phyloP scores from a whole-genome alignment of 1,140 invertebrate genomes.

The Bombus affinis region DNA sequence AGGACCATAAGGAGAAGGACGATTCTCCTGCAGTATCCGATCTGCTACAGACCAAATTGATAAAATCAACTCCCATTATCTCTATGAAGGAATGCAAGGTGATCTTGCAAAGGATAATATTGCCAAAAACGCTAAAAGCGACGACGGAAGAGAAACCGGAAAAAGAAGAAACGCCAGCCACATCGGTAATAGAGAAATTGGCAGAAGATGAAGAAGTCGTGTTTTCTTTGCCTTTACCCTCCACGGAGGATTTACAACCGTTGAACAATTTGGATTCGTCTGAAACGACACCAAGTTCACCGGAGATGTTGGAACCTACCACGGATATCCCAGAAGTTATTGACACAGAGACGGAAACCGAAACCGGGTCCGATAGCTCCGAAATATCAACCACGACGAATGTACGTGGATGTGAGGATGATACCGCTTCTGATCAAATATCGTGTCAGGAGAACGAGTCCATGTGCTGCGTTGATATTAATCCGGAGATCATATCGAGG shows the following conservation, averaged over 20 bases:
- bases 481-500: conserved; percentile 71
- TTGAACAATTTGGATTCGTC: conserved; percentile 40
- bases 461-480: conserved; percentile 67
- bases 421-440: conserved; percentile 54
- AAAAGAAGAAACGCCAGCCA: conserved; percentile 35
- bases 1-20: not conserved
- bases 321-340: conserved; percentile 14
- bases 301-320: conserved; percentile 26
- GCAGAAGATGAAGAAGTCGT: conserved; percentile 63
- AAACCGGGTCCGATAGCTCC: conserved; percentile 76
- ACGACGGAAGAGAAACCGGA: not conserved
- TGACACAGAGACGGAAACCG: conserved; percentile 72
- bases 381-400: conserved; percentile 69
- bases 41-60: not conserved
- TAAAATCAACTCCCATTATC: not conserved
- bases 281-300: conserved; percentile 40
- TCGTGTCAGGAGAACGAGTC: conserved; percentile 67
- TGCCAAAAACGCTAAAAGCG: not conserved
- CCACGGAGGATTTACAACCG: not conserved
- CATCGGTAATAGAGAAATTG: conserved; percentile 64
- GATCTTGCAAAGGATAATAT: conserved; percentile 49
- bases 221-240: conserved; percentile 13
- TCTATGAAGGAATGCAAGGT: conserved; percentile 44
- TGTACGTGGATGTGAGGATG: conserved; percentile 60
- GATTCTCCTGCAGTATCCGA: not conserved